Percentiles rank a stretch among this genome's conserved stretches.
phyloP scores from a whole-genome alignment of 2,113 vertebrate genomes.

The Hymenochirus boettgeri region DNA sequence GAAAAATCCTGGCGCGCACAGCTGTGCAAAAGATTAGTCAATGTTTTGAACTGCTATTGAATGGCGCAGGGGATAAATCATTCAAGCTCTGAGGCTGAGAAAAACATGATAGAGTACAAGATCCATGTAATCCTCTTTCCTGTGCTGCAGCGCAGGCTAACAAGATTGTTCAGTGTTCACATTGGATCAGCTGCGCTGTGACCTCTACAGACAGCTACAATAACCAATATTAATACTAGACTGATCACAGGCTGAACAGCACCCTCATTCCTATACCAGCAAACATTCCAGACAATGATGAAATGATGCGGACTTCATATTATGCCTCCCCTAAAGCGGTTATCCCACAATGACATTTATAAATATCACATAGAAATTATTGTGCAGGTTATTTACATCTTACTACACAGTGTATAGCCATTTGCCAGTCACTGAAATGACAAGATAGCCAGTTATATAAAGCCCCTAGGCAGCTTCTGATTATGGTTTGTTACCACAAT shows the following conservation, averaged over 20 bases:
- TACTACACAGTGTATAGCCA: no score
- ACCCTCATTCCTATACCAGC: slow-evolving; percentile 7
- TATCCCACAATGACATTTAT: no score
- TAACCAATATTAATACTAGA: slow-evolving; percentile 29
- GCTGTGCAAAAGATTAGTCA: slow-evolving; percentile 2
- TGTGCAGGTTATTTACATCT: no score
- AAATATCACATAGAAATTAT: no score
- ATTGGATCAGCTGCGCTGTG: slow-evolving; percentile 51
- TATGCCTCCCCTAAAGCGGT: no score
- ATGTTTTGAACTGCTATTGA: neutral
- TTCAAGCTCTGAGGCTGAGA: slow-evolving; percentile 24
- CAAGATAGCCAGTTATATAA: no score
- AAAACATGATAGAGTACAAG: neutral
- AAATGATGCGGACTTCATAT: no score
- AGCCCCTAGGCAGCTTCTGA: no score
- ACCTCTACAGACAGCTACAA: slow-evolving; percentile 47
- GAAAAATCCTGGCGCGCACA: neutral
- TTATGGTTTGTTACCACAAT: no score
- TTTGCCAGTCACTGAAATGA: no score
- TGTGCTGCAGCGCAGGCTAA: slow-evolving; percentile 39
- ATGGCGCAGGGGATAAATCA: slow-evolving; percentile 29
- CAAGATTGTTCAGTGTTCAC: slow-evolving; percentile 43
- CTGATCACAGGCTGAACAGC: slow-evolving; percentile 4
- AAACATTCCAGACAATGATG: slow-evolving; percentile 4
- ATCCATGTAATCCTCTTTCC: slow-evolving; percentile 48